phyloP scores from a whole-genome alignment of 2,888 invertebrate genomes.

The Eupithecia inturbata region DNA sequence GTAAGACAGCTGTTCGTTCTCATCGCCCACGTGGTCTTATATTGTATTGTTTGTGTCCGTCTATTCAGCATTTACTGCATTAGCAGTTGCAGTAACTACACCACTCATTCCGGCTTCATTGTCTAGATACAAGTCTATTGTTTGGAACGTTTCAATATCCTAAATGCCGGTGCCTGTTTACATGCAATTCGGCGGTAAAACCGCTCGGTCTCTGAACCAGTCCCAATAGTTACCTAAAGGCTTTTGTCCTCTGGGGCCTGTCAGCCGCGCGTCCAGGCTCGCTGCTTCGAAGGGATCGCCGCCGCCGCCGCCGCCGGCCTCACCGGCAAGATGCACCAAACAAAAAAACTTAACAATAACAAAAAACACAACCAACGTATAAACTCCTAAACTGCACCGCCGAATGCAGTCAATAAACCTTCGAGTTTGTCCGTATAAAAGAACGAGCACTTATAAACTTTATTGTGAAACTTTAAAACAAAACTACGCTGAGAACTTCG shows the following conservation, averaged over 20 bases:
- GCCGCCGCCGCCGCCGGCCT: slow-evolving; percentile 64
- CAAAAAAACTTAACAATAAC: slow-evolving; percentile 84
- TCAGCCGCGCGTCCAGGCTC: slow-evolving; percentile 76
- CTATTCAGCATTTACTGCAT: slow-evolving; percentile 20
- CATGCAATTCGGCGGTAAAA: slow-evolving; percentile 48
- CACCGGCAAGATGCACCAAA: slow-evolving; percentile 83
- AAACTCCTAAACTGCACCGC: slow-evolving; percentile 77
- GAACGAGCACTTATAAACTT: slow-evolving; percentile 76
- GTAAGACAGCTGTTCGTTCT: slow-evolving; percentile 38
- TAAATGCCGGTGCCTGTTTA: slow-evolving; percentile 52
- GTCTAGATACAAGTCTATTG: slow-evolving; percentile 45
- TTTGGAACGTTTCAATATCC: slow-evolving; percentile 46
- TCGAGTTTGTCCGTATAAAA: slow-evolving; percentile 69
- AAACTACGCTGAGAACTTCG: slow-evolving; percentile 80
- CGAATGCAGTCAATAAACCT: slow-evolving; percentile 70
- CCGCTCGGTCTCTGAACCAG: slow-evolving; percentile 48
- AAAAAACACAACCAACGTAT: slow-evolving; percentile 80
- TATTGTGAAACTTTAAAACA: slow-evolving; percentile 79
- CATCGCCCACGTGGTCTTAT: slow-evolving; percentile 41
- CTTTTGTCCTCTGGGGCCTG: slow-evolving; percentile 76
- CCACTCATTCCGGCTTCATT: slow-evolving; percentile 31
- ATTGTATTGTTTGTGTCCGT: slow-evolving; percentile 24
- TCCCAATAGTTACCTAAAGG: slow-evolving; percentile 79
- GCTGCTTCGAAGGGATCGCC: slow-evolving; percentile 66
- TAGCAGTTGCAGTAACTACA: slow-evolving; percentile 27